phyloP scores from a whole-genome alignment of 2,113 vertebrate genomes.

The Ctenomys sociabilis region DNA sequence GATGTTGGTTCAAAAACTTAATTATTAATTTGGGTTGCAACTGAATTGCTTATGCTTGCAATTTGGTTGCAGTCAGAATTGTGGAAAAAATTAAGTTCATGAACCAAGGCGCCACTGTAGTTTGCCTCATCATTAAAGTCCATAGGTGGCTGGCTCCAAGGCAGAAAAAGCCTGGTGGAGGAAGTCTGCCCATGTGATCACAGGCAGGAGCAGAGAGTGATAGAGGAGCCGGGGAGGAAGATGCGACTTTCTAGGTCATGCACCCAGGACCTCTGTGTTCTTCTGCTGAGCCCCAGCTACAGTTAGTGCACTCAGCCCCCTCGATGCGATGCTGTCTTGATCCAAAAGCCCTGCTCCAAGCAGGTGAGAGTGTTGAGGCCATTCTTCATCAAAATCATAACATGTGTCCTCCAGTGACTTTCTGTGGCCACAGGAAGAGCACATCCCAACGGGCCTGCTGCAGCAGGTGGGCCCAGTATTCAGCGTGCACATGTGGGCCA shows the following conservation, averaged over 20 bases:
- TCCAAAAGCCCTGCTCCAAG: background rate
- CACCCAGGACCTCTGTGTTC: background rate
- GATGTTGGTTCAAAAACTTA: background rate
- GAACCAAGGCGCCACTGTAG: background rate
- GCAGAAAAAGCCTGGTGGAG: background rate
- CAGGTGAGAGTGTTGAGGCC: background rate
- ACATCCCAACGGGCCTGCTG: background rate
- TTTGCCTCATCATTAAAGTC: background rate
- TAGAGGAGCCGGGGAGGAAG: background rate
- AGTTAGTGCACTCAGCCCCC: background rate
- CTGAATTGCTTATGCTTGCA: background rate
- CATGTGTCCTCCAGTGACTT: background rate
- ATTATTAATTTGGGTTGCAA: background rate
- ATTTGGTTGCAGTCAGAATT: background rate
- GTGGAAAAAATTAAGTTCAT: background rate
- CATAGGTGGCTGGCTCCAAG: background rate
- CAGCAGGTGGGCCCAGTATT: background rate
- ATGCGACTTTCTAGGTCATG: background rate
- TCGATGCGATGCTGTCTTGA: background rate
- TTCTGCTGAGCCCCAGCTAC: background rate
- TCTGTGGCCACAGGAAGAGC: background rate
- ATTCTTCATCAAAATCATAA: background rate
- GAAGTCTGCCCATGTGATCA: background rate
- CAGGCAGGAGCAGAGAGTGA: background rate
- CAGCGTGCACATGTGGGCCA: fast-evolving